These are phyloP conservation scores for Apotomis capreana DNA, from an alignment of 2,888 invertebrate genomes.

Conservation along the genomic window DNA sequence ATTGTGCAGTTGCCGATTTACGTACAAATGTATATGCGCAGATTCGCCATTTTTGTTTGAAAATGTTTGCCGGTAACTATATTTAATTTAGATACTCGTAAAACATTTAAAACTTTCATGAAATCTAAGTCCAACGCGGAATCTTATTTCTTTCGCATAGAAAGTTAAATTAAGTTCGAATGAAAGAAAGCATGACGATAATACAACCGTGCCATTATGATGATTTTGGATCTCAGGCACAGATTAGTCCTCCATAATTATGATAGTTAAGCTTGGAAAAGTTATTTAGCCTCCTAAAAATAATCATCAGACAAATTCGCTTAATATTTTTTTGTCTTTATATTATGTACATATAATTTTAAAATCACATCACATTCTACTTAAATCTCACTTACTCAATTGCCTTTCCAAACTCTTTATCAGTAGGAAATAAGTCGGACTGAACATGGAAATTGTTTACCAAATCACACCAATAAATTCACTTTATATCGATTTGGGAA, in stretches of 20 bases:
- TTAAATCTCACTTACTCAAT: neutral
- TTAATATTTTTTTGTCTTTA: neutral
- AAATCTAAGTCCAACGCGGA: too few relatives aligned
- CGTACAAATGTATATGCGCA: too few relatives aligned
- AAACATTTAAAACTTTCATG: too few relatives aligned
- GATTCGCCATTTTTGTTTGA: too few relatives aligned
- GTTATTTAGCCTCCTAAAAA: constrained; percentile 1
- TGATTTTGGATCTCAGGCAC: neutral
- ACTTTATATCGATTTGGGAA: neutral
- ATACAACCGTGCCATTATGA: neutral
- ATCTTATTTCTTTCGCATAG: too few relatives aligned
- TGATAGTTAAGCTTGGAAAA: neutral
- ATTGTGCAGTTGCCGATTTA: too few relatives aligned
- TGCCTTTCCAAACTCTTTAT: neutral
- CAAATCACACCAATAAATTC: neutral
- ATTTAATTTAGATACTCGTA: too few relatives aligned
- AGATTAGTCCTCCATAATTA: neutral
- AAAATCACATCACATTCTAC: constrained; percentile 12
- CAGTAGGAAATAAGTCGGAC: neutral
- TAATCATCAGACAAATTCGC: neutral
- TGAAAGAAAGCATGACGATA: too few relatives aligned
- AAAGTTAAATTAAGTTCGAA: too few relatives aligned
- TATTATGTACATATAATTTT: neutral
- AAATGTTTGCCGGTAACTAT: too few relatives aligned
- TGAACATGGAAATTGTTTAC: neutral